Percentiles rank a stretch among this genome's conserved stretches.
These are phyloP conservation scores for Sus cebifrons DNA, from an alignment of 2,797 vertebrate genomes.

Conservation along the genomic window DNA sequence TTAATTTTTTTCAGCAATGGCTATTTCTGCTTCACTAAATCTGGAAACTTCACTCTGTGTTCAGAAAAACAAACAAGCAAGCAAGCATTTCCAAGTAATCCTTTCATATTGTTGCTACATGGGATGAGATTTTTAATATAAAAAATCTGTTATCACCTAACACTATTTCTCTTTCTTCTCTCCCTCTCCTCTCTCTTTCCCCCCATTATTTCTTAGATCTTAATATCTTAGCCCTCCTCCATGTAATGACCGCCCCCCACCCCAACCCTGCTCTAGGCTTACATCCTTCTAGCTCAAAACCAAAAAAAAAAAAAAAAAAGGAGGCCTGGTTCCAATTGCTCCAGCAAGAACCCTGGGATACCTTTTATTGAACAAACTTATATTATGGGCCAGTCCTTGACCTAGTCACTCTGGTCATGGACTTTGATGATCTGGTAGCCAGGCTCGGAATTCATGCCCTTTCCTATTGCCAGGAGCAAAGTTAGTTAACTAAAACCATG, in stretches of 20 bases:
- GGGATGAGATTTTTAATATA: neutral
- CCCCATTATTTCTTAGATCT: neutral
- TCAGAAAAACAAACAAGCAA: neutral
- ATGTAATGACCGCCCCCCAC: neutral
- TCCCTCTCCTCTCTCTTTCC: neutral
- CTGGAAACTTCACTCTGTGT: conserved; percentile 27
- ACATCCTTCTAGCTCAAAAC: neutral
- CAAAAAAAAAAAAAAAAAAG: neutral
- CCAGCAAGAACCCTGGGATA: neutral
- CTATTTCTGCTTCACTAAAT: conserved; percentile 44
- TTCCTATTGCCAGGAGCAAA: neutral
- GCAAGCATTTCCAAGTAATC: neutral
- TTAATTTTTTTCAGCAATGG: neutral
- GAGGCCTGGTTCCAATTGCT: neutral
- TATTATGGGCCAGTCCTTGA: neutral
- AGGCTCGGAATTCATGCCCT: neutral
- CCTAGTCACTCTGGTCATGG: neutral
- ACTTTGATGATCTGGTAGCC: neutral
- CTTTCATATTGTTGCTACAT: neutral
- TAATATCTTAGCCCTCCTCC: neutral
- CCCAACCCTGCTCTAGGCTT: neutral
- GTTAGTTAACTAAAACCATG: neutral
- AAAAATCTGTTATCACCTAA: neutral
- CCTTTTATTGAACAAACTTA: neutral
- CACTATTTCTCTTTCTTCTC: neutral